Evolutionary conservation across 2,888 invertebrate genomes (phyloP), one percentile per base, ranked within the genome.

Genomic region (Sepioteuthis lessoniana): DNA sequence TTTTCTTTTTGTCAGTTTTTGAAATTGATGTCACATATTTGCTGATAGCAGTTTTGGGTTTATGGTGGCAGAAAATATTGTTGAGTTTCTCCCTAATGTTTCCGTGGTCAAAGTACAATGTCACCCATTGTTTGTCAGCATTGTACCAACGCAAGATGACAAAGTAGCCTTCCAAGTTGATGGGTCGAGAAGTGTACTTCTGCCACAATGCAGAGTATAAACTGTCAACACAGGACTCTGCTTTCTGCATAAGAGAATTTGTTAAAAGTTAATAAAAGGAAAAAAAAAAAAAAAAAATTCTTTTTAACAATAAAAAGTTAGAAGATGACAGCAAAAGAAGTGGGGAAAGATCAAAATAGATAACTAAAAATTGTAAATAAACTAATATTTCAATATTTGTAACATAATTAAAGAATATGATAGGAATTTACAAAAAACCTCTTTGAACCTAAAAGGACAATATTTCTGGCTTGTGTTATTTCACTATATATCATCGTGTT

Each of bases 121-220:
- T 92, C 16, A 92, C 47, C 92, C 92, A 92, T 21, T 42, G 42
- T 92, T 38, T 42, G 31, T 47, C 47, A 92, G 47, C 42, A 47
- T 92, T 92, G 47, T 92, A 92, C 92, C 92, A 92, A 28, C 92
- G 92, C n/a, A 92, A 35, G 31, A 92, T 47, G 42, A 47, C 47
- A 92, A 42, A 92, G 47, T 42, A 38, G 46, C 92, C 92, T 31
- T 92, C 92, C 92, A 92, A 91, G 46, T 91, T 92, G 19, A n/a
- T 92, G 1, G 92, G 92, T 5, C 92, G 92, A n/a, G 92, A 38
- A 13, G 38, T 42, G n/a, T 92, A 28, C 47, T 42, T 92, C 46
- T 92, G 92, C 42, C 42, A 92, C 28, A 21, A n/a, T 7, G 92
- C 92, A 47, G 42, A n/a, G 28, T 92, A 92, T 47, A 92, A 92